phyloP scores from a whole-genome alignment of 2,113 vertebrate species.

The Rattus norvegicus region GRCr8 NC_086038.1:48891001-48891500 shows the following conservation, averaged over 20 bases:
- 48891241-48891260: neutral
- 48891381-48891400: neutral
- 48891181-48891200: neutral
- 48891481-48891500: too few species aligned
- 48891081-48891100: too few species aligned
- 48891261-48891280: neutral
- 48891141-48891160: neutral
- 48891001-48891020: neutral
- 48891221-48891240: neutral
- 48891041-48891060: too few species aligned
- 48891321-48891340: neutral
- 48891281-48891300: neutral
- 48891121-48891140: too few species aligned
- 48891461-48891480: too few species aligned
- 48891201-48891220: neutral
- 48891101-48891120: too few species aligned
- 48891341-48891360: neutral
- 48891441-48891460: too few species aligned
- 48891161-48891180: neutral
- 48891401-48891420: neutral
- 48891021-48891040: too few species aligned
- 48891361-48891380: neutral
- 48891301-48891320: neutral
- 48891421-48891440: fast-evolving
- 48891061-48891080: too few species aligned